Evolutionary conservation across 1,140 invertebrate genomes (phyloP).

Genomic region (Drosophila ironensis): DNA sequence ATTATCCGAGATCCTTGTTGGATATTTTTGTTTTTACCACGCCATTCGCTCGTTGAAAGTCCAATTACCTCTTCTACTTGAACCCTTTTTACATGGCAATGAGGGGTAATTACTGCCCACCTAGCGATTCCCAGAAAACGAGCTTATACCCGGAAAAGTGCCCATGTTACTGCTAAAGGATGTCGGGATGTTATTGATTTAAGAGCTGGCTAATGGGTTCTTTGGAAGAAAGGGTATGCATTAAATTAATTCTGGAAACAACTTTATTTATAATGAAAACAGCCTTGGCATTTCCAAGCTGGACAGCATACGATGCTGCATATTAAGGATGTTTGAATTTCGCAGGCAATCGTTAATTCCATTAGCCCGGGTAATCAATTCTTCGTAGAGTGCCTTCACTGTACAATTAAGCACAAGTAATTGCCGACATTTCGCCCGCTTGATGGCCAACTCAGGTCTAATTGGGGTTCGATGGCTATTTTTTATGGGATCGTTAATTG

Average conservation of each 20-base stretch:
- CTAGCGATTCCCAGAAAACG: constrained; percentile 14
- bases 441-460: constrained; percentile 18
- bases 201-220: too few species aligned
- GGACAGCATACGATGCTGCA: too few species aligned
- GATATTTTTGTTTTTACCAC: constrained; percentile 32
- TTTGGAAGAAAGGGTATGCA: too few species aligned
- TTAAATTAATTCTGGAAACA: too few species aligned
- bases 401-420: constrained; percentile 27
- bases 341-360: background rate
- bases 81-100: constrained; percentile 34
- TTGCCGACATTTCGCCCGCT: background rate
- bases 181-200: too few species aligned
- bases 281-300: too few species aligned
- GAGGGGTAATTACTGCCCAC: constrained; percentile 50
- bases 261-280: too few species aligned
- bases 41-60: constrained; percentile 47
- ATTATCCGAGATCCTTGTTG: background rate
- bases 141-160: too few species aligned
- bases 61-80: constrained; percentile 43
- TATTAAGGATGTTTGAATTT: too few species aligned
- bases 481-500: constrained; percentile 33
- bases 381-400: background rate
- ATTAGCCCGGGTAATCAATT: constrained; percentile 5
- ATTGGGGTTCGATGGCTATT: constrained; percentile 23
- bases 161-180: too few species aligned